phyloP scores from a whole-genome alignment of 2,888 invertebrate genomes.

The Chymomyza fuscimana region DNA sequence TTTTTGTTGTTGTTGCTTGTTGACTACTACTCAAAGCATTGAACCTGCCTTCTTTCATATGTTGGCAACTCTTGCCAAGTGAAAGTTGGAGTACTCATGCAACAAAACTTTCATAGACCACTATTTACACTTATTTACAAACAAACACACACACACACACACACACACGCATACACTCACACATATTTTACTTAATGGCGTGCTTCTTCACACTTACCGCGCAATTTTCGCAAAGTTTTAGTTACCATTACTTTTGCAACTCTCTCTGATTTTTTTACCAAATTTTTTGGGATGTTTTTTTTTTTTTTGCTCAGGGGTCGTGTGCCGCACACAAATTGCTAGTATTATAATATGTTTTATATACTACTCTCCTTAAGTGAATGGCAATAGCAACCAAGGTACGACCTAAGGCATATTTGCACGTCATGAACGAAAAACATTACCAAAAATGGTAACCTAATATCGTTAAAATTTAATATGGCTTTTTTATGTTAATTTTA shows the following conservation, averaged over 20 bases:
- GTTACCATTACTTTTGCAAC: background rate
- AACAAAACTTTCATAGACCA: background rate
- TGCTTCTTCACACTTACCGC: background rate
- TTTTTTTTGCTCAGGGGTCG: background rate
- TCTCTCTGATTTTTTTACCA: background rate
- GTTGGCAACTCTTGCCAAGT: slow-evolving; percentile 13
- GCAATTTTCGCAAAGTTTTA: background rate
- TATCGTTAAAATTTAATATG: too few species aligned
- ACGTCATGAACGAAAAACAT: background rate
- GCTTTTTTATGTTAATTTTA: too few species aligned
- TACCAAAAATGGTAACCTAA: too few species aligned
- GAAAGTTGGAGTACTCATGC: slow-evolving; percentile 17
- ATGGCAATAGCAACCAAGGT: background rate
- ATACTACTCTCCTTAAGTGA: background rate
- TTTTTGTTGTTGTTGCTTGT: slow-evolving; percentile 6
- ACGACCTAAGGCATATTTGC: background rate
- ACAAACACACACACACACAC: background rate
- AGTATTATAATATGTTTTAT: background rate
- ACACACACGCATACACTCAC: slow-evolving; percentile 2
- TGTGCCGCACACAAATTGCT: slow-evolving; percentile 1
- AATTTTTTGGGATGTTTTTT: background rate
- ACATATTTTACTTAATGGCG: background rate
- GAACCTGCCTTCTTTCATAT: slow-evolving; percentile 9
- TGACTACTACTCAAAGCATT: background rate
- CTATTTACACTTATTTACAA: background rate